Conservation (phyloP, 2,113 vertebrate genomes). For the Trogon melanurus region DNA sequence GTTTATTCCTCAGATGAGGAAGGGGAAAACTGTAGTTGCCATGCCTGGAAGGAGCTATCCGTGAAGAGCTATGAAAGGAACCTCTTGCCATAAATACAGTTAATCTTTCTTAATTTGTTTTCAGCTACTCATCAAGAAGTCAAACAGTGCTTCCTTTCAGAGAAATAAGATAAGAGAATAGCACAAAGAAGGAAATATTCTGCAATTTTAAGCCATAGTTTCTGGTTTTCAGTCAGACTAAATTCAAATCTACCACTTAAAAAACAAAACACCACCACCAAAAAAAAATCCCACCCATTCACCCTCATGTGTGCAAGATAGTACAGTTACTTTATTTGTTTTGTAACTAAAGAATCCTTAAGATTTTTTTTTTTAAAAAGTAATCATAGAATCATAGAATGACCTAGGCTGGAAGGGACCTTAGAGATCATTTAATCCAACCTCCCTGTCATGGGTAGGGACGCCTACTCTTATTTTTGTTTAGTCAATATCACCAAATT, state of each 20-base stretch:
- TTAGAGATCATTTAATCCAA: too few species aligned
- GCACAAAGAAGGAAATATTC: background rate
- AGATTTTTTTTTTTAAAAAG: too few species aligned
- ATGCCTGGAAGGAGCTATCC: background rate
- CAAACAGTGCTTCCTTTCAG: background rate
- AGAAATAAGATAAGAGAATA: background rate
- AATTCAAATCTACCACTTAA: slow-evolving; percentile 7
- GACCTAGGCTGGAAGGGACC: too few species aligned
- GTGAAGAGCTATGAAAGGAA: background rate
- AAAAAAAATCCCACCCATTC: background rate
- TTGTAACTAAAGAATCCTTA: slow-evolving; percentile 18
- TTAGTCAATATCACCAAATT: slow-evolving; percentile 51
- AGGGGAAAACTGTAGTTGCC: background rate
- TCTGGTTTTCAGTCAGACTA: background rate
- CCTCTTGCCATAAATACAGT: background rate
- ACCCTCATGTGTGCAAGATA: background rate
- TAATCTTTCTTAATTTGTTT: background rate
- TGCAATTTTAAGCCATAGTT: background rate
- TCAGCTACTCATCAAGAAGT: background rate
- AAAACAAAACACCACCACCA: background rate
- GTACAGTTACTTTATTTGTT: background rate
- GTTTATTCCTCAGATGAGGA: background rate
- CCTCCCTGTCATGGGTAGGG: too few species aligned
- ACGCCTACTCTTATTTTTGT: slow-evolving; percentile 27
- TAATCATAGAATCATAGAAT: too few species aligned